Evolutionary conservation across 2,113 vertebrate genomes (phyloP).

Genomic region (Cebus imitator): DNA sequence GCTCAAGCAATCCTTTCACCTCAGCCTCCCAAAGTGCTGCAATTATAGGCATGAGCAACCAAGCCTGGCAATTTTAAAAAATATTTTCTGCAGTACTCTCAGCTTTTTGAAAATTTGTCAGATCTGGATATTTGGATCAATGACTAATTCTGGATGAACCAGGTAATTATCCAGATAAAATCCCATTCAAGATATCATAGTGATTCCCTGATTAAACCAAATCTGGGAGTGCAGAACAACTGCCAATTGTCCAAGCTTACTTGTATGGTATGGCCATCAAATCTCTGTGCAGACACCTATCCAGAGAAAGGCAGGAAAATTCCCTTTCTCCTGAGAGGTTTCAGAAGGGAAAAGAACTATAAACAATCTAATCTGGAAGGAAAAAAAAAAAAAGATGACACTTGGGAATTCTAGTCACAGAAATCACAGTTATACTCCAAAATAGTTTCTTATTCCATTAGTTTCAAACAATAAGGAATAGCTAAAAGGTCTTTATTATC

Average conservation of each 20-base stretch:
- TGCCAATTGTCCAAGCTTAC: background rate
- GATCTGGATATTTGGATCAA: background rate
- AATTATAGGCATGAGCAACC: too few relatives aligned
- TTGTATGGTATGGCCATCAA: background rate
- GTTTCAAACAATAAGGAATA: constrained; percentile 1
- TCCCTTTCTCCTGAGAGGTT: background rate
- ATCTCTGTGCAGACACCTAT: background rate
- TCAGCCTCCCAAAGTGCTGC: too few relatives aligned
- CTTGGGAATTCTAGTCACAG: background rate
- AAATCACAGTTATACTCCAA: background rate
- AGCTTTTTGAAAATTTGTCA: background rate
- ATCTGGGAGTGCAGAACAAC: background rate
- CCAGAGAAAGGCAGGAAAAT: background rate
- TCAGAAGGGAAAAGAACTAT: background rate
- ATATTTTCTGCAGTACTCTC: too few relatives aligned
- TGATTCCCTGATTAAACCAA: background rate
- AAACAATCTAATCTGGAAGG: background rate
- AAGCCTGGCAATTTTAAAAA: too few relatives aligned
- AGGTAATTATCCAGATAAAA: background rate
- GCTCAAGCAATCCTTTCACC: too few relatives aligned
- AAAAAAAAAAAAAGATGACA: background rate
- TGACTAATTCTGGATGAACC: background rate
- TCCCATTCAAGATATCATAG: background rate
- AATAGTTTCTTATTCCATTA: background rate
- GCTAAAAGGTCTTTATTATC: background rate